phyloP scores from a whole-genome alignment of 64 coral and sea anemone species.

The Cladopsammia gracilis region DNA sequence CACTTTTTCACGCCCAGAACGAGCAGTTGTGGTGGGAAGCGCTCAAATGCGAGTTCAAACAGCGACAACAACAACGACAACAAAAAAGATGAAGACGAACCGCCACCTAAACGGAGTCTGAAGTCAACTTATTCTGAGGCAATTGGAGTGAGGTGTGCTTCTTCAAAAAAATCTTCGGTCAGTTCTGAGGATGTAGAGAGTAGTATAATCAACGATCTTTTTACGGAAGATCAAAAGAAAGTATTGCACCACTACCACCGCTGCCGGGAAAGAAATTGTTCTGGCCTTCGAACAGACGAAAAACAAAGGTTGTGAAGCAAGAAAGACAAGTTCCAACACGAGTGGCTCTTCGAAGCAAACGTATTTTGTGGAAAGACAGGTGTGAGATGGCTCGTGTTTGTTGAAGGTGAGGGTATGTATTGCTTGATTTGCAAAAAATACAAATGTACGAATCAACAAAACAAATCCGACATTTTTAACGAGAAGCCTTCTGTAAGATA shows the following conservation, averaged over 20 bases:
- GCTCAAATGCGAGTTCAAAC: too few relatives aligned
- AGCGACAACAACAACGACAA: too few relatives aligned
- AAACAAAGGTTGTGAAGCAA: constrained; percentile 19
- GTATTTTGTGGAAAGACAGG: constrained; percentile 11
- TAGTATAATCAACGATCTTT: constrained; percentile 9
- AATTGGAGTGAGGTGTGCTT: background rate
- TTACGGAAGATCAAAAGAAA: constrained; percentile 20
- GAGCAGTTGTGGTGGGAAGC: too few relatives aligned
- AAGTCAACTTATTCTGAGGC: constrained; percentile 9
- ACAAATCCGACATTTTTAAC: too few relatives aligned
- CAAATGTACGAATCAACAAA: too few relatives aligned
- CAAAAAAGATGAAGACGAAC: too few relatives aligned
- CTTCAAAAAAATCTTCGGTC: background rate
- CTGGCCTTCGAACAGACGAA: constrained; percentile 1
- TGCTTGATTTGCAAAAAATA: too few relatives aligned
- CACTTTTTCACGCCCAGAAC: too few relatives aligned
- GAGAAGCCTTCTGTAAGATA: too few relatives aligned
- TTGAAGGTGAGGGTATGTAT: too few relatives aligned
- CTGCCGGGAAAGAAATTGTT: background rate
- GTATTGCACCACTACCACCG: background rate
- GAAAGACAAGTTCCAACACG: constrained; percentile 36
- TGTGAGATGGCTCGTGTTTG: too few relatives aligned
- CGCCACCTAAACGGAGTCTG: background rate
- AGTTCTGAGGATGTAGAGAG: background rate
- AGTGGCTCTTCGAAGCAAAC: constrained; percentile 31